Conservation (phyloP, 1,140 invertebrate genomes). For the Drosophila subpulchrella region DNA sequence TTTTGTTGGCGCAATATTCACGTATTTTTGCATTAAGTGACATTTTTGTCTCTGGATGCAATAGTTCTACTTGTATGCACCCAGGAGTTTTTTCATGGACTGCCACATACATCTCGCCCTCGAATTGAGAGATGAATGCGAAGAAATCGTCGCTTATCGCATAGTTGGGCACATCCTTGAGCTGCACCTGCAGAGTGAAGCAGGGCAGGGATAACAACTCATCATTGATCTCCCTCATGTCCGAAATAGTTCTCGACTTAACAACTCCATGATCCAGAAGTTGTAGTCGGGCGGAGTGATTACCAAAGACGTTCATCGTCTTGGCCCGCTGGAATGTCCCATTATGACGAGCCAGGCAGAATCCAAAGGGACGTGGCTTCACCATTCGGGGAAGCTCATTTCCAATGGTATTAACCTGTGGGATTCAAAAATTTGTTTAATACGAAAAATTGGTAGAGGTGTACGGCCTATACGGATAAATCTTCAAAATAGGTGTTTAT, state of each 20-base stretch:
- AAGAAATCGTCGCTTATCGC: conserved; percentile 5
- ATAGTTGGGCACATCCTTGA: conserved; percentile 43
- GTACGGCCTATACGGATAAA: no score
- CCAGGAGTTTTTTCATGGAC: conserved; percentile 2
- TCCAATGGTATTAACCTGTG: conserved; percentile 35
- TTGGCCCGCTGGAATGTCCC: conserved; percentile 43
- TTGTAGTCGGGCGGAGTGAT: conserved; percentile 17
- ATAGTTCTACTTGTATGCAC: conserved; percentile 31
- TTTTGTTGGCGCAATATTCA: conserved; percentile 15
- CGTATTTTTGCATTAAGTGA: conserved; percentile 47
- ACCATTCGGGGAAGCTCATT: conserved; percentile 16
- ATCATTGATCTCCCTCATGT: conserved; percentile 43
- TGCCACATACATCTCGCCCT: conserved; percentile 22
- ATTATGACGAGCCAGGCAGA: conserved; percentile 36
- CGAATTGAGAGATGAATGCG: conserved; percentile 29
- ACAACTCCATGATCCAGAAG: conserved; percentile 57
- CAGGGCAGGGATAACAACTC: conserved; percentile 51
- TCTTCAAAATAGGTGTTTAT: no score
- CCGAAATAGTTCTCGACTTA: neutral
- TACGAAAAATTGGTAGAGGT: no score
- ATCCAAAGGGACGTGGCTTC: conserved; percentile 1
- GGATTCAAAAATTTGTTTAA: neutral
- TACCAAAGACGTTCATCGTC: neutral
- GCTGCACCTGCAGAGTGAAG: conserved; percentile 34
- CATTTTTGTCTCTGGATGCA: conserved; percentile 7